phyloP scores from a whole-genome alignment of 2,113 vertebrate genomes.

The Pholis gunnellus region DNA sequence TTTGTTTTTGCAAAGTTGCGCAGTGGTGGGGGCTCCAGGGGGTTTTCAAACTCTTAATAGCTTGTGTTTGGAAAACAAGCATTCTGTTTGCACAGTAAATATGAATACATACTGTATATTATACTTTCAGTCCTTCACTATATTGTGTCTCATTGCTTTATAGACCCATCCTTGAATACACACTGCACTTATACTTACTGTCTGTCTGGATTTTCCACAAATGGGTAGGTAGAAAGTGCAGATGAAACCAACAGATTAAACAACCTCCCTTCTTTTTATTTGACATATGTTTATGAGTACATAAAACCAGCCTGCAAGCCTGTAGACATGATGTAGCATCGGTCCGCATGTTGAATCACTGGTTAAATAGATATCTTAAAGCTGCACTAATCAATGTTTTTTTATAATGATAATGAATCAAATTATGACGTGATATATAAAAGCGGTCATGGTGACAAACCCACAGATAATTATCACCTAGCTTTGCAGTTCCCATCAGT shows the following conservation, averaged over 20 bases:
- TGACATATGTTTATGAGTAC: not conserved
- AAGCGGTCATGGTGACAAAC: not conserved
- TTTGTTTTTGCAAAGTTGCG: constrained; percentile 72
- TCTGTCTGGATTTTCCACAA: constrained; percentile 13
- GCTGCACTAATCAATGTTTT: not conserved
- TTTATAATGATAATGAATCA: not conserved
- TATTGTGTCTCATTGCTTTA: constrained; percentile 25
- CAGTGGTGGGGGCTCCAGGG: constrained; percentile 47
- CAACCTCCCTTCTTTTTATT: not conserved
- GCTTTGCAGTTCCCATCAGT: not conserved
- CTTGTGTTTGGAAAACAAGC: constrained; percentile 66
- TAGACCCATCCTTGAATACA: not conserved
- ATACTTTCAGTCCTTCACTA: constrained; percentile 7
- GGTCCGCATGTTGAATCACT: not conserved
- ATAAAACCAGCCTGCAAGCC: not conserved
- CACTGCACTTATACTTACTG: not conserved
- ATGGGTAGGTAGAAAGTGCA: not conserved
- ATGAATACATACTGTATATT: constrained; percentile 31
- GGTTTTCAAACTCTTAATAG: constrained; percentile 68
- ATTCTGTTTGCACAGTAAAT: constrained; percentile 41
- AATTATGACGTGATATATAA: not conserved
- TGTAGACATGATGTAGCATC: not conserved
- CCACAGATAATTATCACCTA: not conserved
- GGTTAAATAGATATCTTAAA: not conserved
- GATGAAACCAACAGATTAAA: not conserved